These are phyloP conservation scores for Heptranchias perlo DNA, from an alignment of 2,113 vertebrate genomes.

Conservation along the genomic window DNA sequence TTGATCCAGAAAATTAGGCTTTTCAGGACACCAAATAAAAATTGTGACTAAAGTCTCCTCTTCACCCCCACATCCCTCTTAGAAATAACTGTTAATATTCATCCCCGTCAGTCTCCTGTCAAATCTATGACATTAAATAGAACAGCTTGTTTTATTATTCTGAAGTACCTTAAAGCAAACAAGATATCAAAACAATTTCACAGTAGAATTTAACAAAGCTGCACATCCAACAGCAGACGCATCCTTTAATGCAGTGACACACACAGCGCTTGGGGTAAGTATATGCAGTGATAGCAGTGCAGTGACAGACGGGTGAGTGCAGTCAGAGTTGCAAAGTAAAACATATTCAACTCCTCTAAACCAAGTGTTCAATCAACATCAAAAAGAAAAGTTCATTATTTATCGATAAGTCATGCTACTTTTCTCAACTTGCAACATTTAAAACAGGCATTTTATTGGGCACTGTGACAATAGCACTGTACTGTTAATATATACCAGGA, in stretches of 20 bases:
- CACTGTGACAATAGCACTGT: neutral
- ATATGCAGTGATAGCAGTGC: constrained; percentile 33
- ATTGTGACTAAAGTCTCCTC: neutral
- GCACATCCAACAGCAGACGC: neutral
- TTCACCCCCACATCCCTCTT: neutral
- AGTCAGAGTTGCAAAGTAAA: neutral
- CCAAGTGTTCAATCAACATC: neutral
- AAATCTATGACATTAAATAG: neutral
- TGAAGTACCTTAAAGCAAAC: neutral
- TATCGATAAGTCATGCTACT: neutral
- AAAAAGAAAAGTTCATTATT: neutral
- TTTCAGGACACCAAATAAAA: neutral
- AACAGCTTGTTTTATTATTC: neutral
- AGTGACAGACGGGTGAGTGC: neutral
- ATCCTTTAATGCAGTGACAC: constrained; percentile 26
- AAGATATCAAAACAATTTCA: neutral
- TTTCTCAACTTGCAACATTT: neutral
- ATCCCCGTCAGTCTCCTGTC: neutral
- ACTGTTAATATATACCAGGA: neutral
- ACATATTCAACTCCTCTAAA: neutral
- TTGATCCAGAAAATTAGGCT: neutral
- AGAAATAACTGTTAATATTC: neutral
- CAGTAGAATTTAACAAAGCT: constrained; percentile 16
- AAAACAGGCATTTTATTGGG: neutral
- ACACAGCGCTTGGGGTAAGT: neutral